Evolutionary conservation across 37 sponge, comb jelly and placozoan genomes (phyloP).

Genomic region (Chondrilla cf. caribensis): DNA sequence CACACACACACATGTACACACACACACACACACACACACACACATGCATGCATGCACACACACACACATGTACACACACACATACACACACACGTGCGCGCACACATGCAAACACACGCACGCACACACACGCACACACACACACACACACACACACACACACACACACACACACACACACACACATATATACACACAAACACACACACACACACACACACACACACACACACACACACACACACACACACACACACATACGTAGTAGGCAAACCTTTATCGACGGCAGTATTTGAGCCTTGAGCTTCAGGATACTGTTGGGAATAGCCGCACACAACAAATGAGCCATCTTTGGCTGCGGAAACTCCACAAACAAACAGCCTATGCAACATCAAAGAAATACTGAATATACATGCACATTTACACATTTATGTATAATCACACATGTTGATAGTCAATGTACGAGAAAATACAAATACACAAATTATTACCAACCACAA

Average conservation of each 20-base stretch:
- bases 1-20: constrained; percentile 24
- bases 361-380: constrained; percentile 50
- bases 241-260: too few species aligned
- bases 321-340: constrained; percentile 35
- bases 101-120: background rate
- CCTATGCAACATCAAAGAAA: background rate
- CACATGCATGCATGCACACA: background rate
- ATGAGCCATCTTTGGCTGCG: constrained; percentile 45
- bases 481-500: too few species aligned
- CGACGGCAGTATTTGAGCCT: constrained; percentile 34
- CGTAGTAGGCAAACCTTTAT: constrained; percentile 29
- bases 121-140: background rate
- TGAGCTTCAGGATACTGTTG: background rate
- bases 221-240: too few species aligned
- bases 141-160: too few species aligned
- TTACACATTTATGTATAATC: background rate
- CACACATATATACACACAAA: too few species aligned
- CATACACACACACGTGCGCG: constrained; percentile 10
- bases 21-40: constrained; percentile 12
- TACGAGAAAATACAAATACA: too few species aligned
- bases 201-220: too few species aligned
- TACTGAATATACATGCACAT: background rate
- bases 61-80: constrained; percentile 25
- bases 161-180: too few species aligned
- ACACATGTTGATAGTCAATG: too few species aligned